A percentile compares a stretch with the other conserved stretches of the same genome.
These are phyloP conservation scores for Drosophila cracens DNA, from an alignment of 2,888 invertebrate genomes.

Conservation along the genomic window DNA sequence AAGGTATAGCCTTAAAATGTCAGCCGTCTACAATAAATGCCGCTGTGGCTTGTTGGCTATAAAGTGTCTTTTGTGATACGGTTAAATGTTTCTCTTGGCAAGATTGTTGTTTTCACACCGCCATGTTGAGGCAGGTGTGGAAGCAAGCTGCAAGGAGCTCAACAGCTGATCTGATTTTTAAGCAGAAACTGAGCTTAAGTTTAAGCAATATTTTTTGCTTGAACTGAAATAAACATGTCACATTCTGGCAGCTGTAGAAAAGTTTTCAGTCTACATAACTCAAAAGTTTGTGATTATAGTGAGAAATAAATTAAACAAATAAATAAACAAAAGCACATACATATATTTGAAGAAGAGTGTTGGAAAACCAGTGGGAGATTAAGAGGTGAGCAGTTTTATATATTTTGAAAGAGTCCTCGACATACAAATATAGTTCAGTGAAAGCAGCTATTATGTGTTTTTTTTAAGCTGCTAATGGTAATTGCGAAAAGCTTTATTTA, in stretches of 20 bases:
- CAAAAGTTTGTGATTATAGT: neutral
- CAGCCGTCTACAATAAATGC: constrained; percentile 21
- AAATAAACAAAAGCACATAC: neutral
- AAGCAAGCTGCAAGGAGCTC: neutral
- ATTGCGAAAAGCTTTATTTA: neutral
- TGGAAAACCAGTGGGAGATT: neutral
- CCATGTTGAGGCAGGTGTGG: neutral
- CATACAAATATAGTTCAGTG: neutral
- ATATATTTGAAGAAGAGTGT: neutral
- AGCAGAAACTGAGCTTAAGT: neutral
- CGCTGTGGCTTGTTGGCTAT: constrained; percentile 25
- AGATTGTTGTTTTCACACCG: neutral
- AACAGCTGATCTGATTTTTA: constrained; percentile 6
- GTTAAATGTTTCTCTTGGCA: constrained; percentile 3
- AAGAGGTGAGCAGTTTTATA: neutral
- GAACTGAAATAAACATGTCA: no score
- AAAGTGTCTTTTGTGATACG: constrained; percentile 57
- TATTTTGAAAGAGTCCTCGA: neutral
- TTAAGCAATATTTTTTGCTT: neutral
- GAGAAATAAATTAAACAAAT: neutral
- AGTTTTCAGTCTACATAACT: neutral
- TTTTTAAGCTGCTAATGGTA: neutral
- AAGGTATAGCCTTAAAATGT: constrained; percentile 48
- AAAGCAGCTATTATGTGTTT: neutral
- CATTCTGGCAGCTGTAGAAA: neutral